Conservation (phyloP, 2,888 invertebrate species). For the Leistus spinibarbis region DNA sequence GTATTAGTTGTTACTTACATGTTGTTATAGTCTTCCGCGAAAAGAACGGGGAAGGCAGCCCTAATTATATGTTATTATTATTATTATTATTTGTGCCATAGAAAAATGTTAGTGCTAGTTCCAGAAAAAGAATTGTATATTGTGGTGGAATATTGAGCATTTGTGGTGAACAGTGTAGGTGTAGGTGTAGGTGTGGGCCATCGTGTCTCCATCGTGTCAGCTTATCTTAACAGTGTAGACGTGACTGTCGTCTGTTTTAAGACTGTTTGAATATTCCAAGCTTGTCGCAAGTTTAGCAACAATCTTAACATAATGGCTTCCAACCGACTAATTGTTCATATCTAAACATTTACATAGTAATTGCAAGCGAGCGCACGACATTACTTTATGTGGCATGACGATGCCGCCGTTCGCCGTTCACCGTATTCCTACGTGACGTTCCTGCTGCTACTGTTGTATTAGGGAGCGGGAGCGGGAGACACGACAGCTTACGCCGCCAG, state of each 20-base stretch:
- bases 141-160: neutral
- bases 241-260: slow-evolving; percentile 57
- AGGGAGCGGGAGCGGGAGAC: neutral
- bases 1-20: no score
- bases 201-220: slow-evolving; percentile 38
- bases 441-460: neutral
- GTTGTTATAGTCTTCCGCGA: no score
- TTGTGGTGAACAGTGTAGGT: neutral
- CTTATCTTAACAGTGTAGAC: slow-evolving; percentile 57
- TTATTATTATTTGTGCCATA: no score
- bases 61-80: no score
- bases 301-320: slow-evolving; percentile 53
- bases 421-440: neutral
- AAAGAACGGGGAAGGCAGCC: no score
- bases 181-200: neutral
- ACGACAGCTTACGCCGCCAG: neutral
- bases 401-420: neutral
- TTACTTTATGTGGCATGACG: slow-evolving; percentile 50
- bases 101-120: no score
- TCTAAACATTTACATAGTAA: slow-evolving; percentile 57
- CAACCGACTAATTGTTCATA: slow-evolving; percentile 56
- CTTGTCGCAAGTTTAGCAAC: slow-evolving; percentile 55
- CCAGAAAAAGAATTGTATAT: neutral
- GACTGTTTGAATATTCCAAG: slow-evolving; percentile 59
- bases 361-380: slow-evolving; percentile 45